These are phyloP conservation scores for Euzophera pinguis DNA, from an alignment of 2,888 invertebrate species.

Conservation along the genomic window DNA sequence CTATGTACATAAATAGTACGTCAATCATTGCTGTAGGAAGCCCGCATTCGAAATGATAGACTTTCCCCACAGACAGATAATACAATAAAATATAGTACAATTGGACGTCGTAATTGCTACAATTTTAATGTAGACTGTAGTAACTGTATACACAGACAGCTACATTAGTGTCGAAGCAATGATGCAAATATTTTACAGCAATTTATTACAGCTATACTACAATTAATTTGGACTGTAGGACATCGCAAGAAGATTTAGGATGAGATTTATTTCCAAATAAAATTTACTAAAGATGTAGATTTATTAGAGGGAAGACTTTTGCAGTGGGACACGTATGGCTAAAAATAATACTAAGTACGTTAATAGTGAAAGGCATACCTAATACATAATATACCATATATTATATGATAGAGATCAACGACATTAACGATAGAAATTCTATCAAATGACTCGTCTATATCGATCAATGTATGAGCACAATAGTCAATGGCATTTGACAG, in stretches of 20 bases:
- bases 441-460: not conserved
- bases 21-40: slow-evolving; percentile 30
- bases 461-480: slow-evolving; percentile 1
- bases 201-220: no score
- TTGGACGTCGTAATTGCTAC: slow-evolving; percentile 36
- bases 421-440: not conserved
- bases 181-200: no score
- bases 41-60: slow-evolving; percentile 38
- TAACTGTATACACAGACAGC: not conserved
- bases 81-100: slow-evolving; percentile 30
- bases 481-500: not conserved
- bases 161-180: not conserved
- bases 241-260: no score
- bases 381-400: no score
- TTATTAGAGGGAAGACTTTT: no score
- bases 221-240: no score
- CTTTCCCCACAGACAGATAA: slow-evolving; percentile 45
- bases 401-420: not conserved
- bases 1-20: slow-evolving; percentile 26
- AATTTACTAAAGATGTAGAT: no score
- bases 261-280: no score
- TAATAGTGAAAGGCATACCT: not conserved
- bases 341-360: no score
- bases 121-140: slow-evolving; percentile 21
- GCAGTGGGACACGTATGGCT: no score